Base-by-base conservation (phyloP, 2,113 vertebrate genomes). In the Phalacrocorax carbo region DNA sequence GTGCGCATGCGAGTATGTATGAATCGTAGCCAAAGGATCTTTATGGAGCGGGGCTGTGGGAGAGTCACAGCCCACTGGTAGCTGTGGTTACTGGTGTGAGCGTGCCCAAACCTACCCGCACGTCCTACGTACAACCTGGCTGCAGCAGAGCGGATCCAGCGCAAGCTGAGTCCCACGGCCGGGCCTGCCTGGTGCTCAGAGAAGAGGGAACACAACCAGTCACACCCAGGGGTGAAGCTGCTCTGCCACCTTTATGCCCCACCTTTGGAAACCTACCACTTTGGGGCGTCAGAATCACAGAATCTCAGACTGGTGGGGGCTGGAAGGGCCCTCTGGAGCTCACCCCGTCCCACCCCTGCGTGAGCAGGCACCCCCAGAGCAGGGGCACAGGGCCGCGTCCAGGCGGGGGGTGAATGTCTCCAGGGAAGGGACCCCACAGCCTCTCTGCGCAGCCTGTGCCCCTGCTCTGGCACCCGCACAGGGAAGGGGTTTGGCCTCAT, bases 1-100 rank as follows among this genome's bases (percentile, higher is more conserved):
- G 0, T 1, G 10, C 22, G 36, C 30, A 20, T 2, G 6, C 3
- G 36, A 9, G 12, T 0, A 4, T 0, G 0, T 1, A 2, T 3
- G 55, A 52, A 29, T 19, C 20, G 0, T 0, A 48, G 69, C 1
- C 48, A 23, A 15, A 42, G 42, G 38, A 70, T 26, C 30, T 10
- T 17, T 30, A 18, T 0, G 15, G 36, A 73, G 36, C 2, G 12
- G 38, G 54, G 55, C 69, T 78, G 85, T 22, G 75, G 69, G 77
- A 38, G 52, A 40, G 71, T 10, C 44, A 6, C 49, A 77, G 84
- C 68, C 58, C 81, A 30, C 55, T 1, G 1, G 62, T 21, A 80
- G 84, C 76, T 68, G 66, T 12, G 42, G 83, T 21, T 51, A 44
- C 12, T 1, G 22, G 51, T 15, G 36, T 0, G 1, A 62, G 48